phyloP scores from a whole-genome alignment of 2,888 invertebrate species.

The Mayetiola destructor region DNA sequence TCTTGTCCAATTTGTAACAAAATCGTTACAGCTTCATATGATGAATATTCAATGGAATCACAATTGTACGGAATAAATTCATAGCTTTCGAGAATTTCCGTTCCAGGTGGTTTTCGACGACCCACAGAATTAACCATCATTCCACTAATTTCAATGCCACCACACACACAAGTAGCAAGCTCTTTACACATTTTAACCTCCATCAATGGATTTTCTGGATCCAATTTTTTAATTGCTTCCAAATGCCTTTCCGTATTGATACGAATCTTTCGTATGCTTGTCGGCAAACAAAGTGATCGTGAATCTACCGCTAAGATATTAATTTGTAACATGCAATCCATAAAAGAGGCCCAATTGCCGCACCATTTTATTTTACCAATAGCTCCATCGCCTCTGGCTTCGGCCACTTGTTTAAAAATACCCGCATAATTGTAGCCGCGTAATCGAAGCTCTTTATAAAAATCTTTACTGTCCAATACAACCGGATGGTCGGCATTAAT shows the following conservation, averaged over 20 bases:
- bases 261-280: slow-evolving; percentile 47
- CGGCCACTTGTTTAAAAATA: slow-evolving; percentile 26
- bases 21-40: slow-evolving; percentile 40
- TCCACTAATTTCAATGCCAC: slow-evolving; percentile 64
- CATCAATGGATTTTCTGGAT: slow-evolving; percentile 26
- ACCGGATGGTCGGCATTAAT: slow-evolving; percentile 21
- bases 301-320: slow-evolving; percentile 54
- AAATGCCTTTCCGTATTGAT: slow-evolving; percentile 52
- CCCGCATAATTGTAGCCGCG: slow-evolving; percentile 51
- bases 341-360: slow-evolving; percentile 74
- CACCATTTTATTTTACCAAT: slow-evolving; percentile 44
- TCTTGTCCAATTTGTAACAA: slow-evolving; percentile 59
- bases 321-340: slow-evolving; percentile 81
- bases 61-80: slow-evolving; percentile 44
- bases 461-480: slow-evolving; percentile 43
- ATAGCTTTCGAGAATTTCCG: slow-evolving; percentile 63
- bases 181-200: slow-evolving; percentile 28
- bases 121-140: slow-evolving; percentile 56
- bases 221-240: slow-evolving; percentile 34
- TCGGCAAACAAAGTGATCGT: slow-evolving; percentile 58
- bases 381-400: slow-evolving; percentile 29
- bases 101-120: slow-evolving; percentile 47
- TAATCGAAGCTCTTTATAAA: slow-evolving; percentile 54
- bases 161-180: slow-evolving; percentile 39
- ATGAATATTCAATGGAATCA: slow-evolving; percentile 22